A percentile compares a stretch with the other conserved stretches of the same genome.
Conservation (phyloP, 2,797 vertebrate species). For the Brotula barbata region DNA sequence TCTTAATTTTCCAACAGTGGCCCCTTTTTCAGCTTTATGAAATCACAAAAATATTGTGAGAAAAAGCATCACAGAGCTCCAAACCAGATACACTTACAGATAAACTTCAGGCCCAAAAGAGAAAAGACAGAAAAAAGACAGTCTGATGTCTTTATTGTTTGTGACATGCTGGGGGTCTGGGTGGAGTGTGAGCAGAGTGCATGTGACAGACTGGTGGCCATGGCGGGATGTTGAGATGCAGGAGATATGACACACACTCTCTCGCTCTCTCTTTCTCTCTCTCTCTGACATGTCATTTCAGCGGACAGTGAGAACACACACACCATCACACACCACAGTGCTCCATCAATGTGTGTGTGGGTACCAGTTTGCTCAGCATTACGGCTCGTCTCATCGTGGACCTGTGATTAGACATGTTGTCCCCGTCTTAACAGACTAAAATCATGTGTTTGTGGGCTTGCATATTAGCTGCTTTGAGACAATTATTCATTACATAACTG, state of each 20-base stretch:
- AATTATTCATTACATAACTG: too few species aligned
- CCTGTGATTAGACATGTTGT: conserved; percentile 17
- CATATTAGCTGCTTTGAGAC: too few species aligned
- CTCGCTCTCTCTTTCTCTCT: conserved; percentile 20
- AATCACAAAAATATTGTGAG: too few species aligned
- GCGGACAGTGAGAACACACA: conserved; percentile 46
- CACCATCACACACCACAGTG: not conserved
- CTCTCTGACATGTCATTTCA: conserved; percentile 59
- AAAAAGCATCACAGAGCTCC: too few species aligned
- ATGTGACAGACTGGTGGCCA: conserved; percentile 90
- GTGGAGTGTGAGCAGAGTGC: conserved; percentile 90
- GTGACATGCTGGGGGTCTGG: conserved; percentile 90
- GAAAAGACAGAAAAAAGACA: too few species aligned
- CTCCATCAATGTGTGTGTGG: conserved; percentile 18
- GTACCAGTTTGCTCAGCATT: conserved; percentile 33
- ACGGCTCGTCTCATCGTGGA: conserved; percentile 14
- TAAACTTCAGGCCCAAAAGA: conserved; percentile 13
- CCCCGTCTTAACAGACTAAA: too few species aligned
- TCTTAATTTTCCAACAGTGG: too few species aligned
- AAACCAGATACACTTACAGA: not conserved
- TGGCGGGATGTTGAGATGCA: conserved; percentile 95
- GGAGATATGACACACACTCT: conserved; percentile 81
- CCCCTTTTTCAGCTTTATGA: too few species aligned
- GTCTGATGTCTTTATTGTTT: conserved; percentile 82
- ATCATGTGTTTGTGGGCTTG: too few species aligned